Evolutionary conservation across 2,113 vertebrate genomes (phyloP).

Genomic region (Carassius gibelio): DNA sequence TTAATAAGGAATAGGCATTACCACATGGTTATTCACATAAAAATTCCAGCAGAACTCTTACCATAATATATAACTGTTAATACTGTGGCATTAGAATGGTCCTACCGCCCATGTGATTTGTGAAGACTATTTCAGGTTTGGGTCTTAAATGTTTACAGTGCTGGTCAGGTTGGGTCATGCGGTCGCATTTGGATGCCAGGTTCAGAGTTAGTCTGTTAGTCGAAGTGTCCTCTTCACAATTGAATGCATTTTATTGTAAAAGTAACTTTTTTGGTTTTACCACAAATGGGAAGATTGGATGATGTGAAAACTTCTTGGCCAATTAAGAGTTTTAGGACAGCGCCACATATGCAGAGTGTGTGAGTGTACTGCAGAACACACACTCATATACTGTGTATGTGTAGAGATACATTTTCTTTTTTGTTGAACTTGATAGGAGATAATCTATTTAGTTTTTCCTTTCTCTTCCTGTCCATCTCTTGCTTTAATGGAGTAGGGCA

Average conservation of each 20-base stretch:
- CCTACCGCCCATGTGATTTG: too few relatives aligned
- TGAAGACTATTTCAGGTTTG: too few relatives aligned
- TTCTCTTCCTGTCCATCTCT: neutral
- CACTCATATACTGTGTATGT: neutral
- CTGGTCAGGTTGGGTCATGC: too few relatives aligned
- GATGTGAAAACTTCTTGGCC: neutral
- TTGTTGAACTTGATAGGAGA: neutral
- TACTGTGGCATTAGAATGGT: too few relatives aligned
- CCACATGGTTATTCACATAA: too few relatives aligned
- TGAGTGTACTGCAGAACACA: neutral
- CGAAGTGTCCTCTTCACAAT: neutral
- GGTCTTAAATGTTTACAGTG: too few relatives aligned
- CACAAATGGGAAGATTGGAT: neutral
- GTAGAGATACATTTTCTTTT: neutral
- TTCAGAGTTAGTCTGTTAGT: neutral
- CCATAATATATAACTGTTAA: too few relatives aligned
- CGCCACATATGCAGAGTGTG: neutral
- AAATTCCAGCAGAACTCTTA: too few relatives aligned
- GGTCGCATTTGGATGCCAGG: too few relatives aligned
- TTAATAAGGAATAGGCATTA: too few relatives aligned
- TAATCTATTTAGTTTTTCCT: neutral
- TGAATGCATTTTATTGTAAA: neutral
- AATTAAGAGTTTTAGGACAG: neutral
- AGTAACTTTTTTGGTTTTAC: neutral
- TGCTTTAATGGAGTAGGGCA: conserved; percentile 6